Evolutionary conservation across 2,888 invertebrate genomes (phyloP), one percentile per base, ranked within the genome.

Genomic region (Axea sp.): DNA sequence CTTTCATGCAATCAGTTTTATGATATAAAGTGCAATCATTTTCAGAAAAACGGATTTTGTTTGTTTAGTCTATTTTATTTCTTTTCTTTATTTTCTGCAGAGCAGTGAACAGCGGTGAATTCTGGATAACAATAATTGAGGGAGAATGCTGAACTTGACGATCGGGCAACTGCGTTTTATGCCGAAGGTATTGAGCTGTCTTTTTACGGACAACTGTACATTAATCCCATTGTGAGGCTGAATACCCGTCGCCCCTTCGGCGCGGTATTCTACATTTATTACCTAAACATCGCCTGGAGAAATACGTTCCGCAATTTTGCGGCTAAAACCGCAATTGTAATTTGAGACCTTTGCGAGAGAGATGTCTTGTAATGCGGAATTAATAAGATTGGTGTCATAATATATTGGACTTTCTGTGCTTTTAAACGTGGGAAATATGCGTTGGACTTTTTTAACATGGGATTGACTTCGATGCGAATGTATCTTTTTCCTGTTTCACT

Each of bases 151-250:
- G 37, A 39, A 39, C 51, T 43, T 64, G 41, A 64, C 35, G 45
- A 64, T 64, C 62, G 11, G 11, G 19, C 1, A 64, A 24, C 49
- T 49, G 51, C 62, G 35, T 51, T 64, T 43, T 41, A 51, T 33
- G 33, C 62, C 19, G 43, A 24, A 39, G 62, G 62, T 71, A 71
- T 71, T 71, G 57, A 64, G 71, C 55, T 71, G 62, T 62, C 69
- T 60, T 62, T 71, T 55, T 60, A 47, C 47, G 47, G 30, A 53
- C 69, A 47, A 51, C 55, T 45, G 30, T 71, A 31, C 69, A 55
- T 71, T 71, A 69, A 69, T 69, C 55, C 60, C 35, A 69, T 62
- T 69, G 69, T 69, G 55, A 9, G 6, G 35, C 11, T 47, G 47
- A 55, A 62, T 43, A 1, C 14, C 57, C 35, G 47, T 33, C 51